Evolutionary conservation across 2,113 vertebrate genomes (phyloP).

Genomic region (Corythornis madagascariensis): DNA sequence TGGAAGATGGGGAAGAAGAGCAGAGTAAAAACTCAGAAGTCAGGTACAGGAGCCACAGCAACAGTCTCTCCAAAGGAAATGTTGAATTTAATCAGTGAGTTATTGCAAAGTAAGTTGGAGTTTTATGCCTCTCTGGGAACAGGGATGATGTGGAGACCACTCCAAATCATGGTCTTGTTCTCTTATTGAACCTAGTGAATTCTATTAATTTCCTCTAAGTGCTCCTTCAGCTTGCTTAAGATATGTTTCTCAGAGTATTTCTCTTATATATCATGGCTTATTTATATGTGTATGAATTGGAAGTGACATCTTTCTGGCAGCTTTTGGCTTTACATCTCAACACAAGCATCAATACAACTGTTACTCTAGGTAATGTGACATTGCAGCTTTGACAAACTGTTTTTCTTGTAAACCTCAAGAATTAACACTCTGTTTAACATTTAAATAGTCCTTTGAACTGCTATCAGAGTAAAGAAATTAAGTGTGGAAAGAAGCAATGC

Average conservation of each 20-base stretch:
- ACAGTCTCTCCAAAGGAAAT: slow-evolving; percentile 92
- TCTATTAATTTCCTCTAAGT: neutral
- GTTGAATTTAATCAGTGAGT: slow-evolving; percentile 90
- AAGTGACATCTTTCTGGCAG: neutral
- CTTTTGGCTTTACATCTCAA: neutral
- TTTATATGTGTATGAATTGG: neutral
- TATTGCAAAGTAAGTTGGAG: slow-evolving; percentile 89
- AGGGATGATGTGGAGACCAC: neutral
- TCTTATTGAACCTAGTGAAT: neutral
- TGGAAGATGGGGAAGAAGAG: slow-evolving; percentile 98
- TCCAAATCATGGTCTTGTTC: neutral
- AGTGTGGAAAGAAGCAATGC: neutral
- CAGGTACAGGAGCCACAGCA: slow-evolving; percentile 85
- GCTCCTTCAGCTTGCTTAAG: neutral
- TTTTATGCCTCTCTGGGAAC: neutral
- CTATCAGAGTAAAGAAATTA: neutral
- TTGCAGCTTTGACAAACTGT: neutral
- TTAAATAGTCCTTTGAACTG: neutral
- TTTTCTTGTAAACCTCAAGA: neutral
- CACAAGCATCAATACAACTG: neutral
- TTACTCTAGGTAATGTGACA: neutral
- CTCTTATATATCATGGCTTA: neutral
- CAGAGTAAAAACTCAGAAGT: slow-evolving; percentile 96
- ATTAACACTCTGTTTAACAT: neutral
- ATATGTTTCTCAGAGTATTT: neutral